A percentile compares a stretch with the other conserved stretches of the same genome.
These are phyloP conservation scores for Dascillus cervinus DNA, from an alignment of 2,888 invertebrate genomes.

Conservation along the genomic window DNA sequence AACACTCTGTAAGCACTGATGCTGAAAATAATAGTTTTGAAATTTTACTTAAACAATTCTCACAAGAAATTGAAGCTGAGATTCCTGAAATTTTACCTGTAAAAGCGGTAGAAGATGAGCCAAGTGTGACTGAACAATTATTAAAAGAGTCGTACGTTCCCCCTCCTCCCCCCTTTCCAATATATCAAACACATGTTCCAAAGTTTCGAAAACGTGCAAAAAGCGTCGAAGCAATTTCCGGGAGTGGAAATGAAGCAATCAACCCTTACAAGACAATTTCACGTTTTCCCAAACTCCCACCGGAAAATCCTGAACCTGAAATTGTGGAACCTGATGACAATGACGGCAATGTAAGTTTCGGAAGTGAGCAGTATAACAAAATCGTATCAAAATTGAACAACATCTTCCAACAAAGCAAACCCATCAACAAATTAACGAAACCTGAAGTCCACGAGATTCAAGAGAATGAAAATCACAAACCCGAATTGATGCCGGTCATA, in stretches of 20 bases:
- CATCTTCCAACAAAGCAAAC: conserved; percentile 9
- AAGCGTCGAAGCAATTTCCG: background rate
- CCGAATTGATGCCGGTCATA: background rate
- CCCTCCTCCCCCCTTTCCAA: conserved; percentile 18
- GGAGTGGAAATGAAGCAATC: background rate
- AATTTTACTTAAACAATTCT: no score
- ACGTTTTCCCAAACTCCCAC: conserved; percentile 2
- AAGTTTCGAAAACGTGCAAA: background rate
- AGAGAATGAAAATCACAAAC: conserved; percentile 1
- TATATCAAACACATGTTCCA: conserved; percentile 3
- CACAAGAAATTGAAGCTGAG: no score
- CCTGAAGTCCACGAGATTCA: conserved; percentile 10
- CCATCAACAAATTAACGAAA: conserved; percentile 14
- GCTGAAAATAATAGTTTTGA: no score
- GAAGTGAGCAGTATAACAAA: conserved; percentile 15
- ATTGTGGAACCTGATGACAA: conserved; percentile 6
- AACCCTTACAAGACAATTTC: background rate
- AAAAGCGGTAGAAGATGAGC: background rate
- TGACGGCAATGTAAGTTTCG: conserved; percentile 17
- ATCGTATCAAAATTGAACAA: conserved; percentile 15
- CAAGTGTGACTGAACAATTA: background rate
- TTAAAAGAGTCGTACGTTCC: background rate
- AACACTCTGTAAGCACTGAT: no score
- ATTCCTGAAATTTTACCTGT: no score
- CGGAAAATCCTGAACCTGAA: background rate